Evolutionary conservation across 2,113 vertebrate species (phyloP).

Genomic region (Alexandromys fortis): DNA sequence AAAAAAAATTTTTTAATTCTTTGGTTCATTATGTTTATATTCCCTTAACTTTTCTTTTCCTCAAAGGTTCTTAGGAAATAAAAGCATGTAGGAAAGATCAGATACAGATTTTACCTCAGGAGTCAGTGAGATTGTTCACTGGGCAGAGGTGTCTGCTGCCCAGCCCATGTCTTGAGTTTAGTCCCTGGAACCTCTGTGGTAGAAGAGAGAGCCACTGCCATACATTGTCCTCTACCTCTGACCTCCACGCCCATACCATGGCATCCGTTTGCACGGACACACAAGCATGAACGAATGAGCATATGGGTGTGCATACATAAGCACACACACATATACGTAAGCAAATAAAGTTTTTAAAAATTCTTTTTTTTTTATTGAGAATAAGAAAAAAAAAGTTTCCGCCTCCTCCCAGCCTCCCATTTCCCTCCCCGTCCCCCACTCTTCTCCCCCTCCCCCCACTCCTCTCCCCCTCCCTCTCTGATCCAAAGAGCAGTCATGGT

Average conservation of each 20-base stretch:
- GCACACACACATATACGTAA: not conserved
- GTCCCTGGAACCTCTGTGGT: not conserved
- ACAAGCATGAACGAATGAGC: too few species aligned
- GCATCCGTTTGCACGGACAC: not conserved
- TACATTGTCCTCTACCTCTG: not conserved
- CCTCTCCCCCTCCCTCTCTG: too few species aligned
- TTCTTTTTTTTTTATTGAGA: too few species aligned
- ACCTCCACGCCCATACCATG: not conserved
- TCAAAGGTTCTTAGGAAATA: conserved; percentile 42
- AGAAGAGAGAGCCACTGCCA: not conserved
- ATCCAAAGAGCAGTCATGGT: too few species aligned
- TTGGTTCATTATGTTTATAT: conserved; percentile 22
- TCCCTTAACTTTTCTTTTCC: not conserved
- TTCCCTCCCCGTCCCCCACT: too few species aligned
- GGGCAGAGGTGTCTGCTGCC: not conserved
- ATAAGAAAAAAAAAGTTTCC: too few species aligned
- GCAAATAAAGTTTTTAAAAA: not conserved
- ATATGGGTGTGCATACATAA: not conserved
- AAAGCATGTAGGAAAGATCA: conserved; percentile 4
- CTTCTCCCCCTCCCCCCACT: too few species aligned
- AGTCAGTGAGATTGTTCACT: not conserved
- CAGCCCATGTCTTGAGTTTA: not conserved
- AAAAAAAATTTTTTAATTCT: not conserved
- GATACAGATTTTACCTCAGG: not conserved
- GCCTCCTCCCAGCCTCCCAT: too few species aligned